phyloP scores from a whole-genome alignment of 2,888 invertebrate genomes.

The Cantharis nigra region DNA sequence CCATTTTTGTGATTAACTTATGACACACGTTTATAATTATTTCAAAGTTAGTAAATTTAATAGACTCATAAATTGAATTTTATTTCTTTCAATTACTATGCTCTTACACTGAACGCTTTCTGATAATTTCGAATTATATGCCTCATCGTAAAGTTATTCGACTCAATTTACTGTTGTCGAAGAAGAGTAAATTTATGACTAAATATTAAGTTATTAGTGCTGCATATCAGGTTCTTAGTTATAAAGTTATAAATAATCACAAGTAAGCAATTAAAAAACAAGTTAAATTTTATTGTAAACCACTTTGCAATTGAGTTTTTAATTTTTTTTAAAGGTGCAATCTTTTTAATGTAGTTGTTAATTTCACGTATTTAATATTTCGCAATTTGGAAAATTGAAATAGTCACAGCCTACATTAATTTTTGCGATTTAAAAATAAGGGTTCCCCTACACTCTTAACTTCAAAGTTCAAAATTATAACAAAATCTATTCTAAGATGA shows the following conservation, averaged over 20 bases:
- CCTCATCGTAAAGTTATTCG: constrained; percentile 35
- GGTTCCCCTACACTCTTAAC: background rate
- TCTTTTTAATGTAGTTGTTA: background rate
- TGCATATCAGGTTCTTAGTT: constrained; percentile 25
- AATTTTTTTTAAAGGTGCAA: background rate
- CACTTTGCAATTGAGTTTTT: constrained; percentile 19
- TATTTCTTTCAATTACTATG: constrained; percentile 26
- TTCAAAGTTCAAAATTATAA: too few relatives aligned
- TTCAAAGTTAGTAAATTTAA: constrained; percentile 37
- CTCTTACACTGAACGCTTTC: constrained; percentile 22
- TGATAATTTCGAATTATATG: constrained; percentile 37
- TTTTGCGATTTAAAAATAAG: background rate
- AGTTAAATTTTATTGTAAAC: constrained; percentile 3
- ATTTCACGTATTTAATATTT: background rate
- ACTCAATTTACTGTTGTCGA: constrained; percentile 38
- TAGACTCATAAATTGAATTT: constrained; percentile 28
- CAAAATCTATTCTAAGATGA: too few relatives aligned
- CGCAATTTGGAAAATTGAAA: background rate
- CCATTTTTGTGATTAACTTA: constrained; percentile 33
- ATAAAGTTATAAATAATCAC: constrained; percentile 20
- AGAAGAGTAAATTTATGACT: constrained; percentile 33
- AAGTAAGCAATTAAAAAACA: constrained; percentile 19
- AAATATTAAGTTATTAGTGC: constrained; percentile 39
- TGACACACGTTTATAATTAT: constrained; percentile 35
- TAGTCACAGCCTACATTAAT: background rate